These are phyloP conservation scores for Lasius platythorax DNA, from an alignment of 2,888 invertebrate species.

Conservation along the genomic window DNA sequence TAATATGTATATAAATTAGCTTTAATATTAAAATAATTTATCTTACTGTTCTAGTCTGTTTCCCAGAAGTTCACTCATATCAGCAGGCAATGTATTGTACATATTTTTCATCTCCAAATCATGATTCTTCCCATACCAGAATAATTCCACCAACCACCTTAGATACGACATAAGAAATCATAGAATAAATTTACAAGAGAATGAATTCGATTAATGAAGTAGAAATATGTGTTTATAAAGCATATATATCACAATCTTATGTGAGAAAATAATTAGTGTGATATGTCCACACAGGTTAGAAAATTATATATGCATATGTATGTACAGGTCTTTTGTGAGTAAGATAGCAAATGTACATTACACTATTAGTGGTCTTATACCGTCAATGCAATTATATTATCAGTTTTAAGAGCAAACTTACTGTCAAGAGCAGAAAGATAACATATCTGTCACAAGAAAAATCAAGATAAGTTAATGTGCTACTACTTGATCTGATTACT, in stretches of 20 bases:
- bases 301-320: not conserved
- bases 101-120: conserved; percentile 90
- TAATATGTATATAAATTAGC: not conserved
- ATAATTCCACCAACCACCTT: conserved; percentile 90
- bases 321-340: not conserved
- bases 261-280: not conserved
- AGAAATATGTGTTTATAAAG: not conserved
- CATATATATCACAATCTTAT: not conserved
- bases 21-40: conserved; percentile 44
- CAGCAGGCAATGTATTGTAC: conserved; percentile 88
- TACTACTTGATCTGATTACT: not conserved
- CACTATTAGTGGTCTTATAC: not conserved
- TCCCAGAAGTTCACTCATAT: conserved; percentile 90
- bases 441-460: not conserved
- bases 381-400: not conserved
- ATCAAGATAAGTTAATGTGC: not conserved
- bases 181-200: not conserved
- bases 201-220: not conserved
- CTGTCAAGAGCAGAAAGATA: not conserved
- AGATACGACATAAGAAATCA: conserved; percentile 34
- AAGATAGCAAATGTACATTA: not conserved
- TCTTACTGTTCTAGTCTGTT: conserved; percentile 89
- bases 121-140: conserved; percentile 89
- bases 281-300: not conserved
- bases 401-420: not conserved